Base-by-base conservation (phyloP, 2,888 invertebrate genomes). In the Mythimna vitellina region DNA sequence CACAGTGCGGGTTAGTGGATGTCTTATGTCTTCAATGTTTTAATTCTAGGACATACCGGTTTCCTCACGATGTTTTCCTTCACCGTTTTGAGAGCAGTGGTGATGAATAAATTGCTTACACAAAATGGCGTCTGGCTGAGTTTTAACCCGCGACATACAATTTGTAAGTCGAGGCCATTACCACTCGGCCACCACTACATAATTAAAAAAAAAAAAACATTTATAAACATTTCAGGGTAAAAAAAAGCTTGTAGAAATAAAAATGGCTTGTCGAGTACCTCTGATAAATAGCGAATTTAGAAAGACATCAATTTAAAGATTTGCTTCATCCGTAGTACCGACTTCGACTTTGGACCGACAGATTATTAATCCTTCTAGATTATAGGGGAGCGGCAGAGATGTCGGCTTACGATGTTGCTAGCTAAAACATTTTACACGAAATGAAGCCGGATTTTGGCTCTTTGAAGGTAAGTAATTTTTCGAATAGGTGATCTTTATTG, bases 301-400 rank as follows among this genome's bases (percentile, higher is more conserved):
- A 76, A 70, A 70, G 61, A 70, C 81, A 80, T 83, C 72, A 70
- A 80, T 80, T 75, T 65, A 32, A 58, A 81, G 78, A 75, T 75
- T 80, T 80, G 54, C 69, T 75, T 70, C 35, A 77, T 71, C 66
- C 65, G 20, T 12, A 58, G 7, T 64, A 62, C 53, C 22, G 51
- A 56, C 17, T 76, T 49, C 42, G 57, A 42, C n/a, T 65, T 10
- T 12, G 29, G 67, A n/a, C 20, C 49, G 65, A 60, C 67, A 69
- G 67, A 71, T 58, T 84, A 83, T 74, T 78, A 81, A 83, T 83
- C 76, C 70, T 35, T 8, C 62, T 38, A 75, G 83, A 81, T 83
- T 78, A 83, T 63, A 64, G 62, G n/a, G 73, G 69, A 62, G 64
- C 53, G 56, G 32, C 66, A 68, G 70, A 46, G 63, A 58, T 46